Evolutionary conservation across 1,140 invertebrate genomes (phyloP).

Genomic region (Rhopalosiphum padi): DNA sequence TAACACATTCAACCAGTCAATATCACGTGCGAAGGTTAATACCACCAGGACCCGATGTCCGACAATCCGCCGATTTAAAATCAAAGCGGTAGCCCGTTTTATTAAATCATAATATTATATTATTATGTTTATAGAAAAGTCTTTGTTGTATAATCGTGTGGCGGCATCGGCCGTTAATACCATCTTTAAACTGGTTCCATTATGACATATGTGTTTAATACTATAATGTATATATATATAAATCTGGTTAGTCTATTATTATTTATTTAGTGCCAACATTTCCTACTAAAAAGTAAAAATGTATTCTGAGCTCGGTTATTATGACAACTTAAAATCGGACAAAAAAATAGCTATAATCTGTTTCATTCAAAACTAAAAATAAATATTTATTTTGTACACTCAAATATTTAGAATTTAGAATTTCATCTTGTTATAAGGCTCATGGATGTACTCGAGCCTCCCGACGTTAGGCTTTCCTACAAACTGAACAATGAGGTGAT

Average conservation of each 20-base stretch:
- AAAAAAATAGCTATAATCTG: neutral
- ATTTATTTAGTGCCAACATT: neutral
- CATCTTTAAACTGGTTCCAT: neutral
- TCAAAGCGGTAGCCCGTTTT: neutral
- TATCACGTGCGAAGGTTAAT: conserved; percentile 6
- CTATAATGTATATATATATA: neutral
- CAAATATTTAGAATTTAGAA: neutral
- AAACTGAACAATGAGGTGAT: too few species aligned
- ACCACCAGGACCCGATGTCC: neutral
- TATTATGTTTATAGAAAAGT: conserved; percentile 3
- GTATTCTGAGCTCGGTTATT: neutral
- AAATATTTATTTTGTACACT: neutral
- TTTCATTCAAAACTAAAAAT: neutral
- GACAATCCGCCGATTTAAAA: neutral
- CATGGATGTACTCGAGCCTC: neutral
- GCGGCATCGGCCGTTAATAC: neutral
- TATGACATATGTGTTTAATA: neutral
- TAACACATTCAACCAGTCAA: neutral
- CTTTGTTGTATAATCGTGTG: neutral
- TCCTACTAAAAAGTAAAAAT: neutral
- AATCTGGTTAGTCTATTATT: neutral
- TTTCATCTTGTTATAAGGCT: neutral
- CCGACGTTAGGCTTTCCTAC: too few species aligned
- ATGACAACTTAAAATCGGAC: neutral
- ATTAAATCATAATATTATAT: neutral